phyloP scores from a whole-genome alignment of 2,888 invertebrate genomes.

The Microctonus hyperodae region DNA sequence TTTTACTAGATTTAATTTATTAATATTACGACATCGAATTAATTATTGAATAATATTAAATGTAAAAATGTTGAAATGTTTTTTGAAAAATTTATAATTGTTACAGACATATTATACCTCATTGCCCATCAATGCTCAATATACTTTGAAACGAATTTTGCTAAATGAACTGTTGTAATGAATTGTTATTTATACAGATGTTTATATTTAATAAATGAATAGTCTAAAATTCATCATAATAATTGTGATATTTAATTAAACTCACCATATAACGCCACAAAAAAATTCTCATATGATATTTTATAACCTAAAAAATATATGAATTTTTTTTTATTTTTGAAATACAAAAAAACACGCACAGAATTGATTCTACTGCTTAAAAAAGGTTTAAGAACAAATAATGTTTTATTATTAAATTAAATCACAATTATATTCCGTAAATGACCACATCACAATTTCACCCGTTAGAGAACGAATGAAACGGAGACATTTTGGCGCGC shows the following conservation, averaged over 20 bases:
- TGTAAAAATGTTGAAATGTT: not conserved
- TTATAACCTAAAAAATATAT: no score
- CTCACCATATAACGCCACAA: not conserved
- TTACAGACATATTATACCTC: not conserved
- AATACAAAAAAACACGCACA: no score
- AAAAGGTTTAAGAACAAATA: no score
- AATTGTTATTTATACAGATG: not conserved
- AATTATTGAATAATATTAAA: not conserved
- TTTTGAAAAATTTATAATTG: slow-evolving; percentile 1
- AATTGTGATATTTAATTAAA: not conserved
- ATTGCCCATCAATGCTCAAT: not conserved
- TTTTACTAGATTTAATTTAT: not conserved
- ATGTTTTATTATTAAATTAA: no score
- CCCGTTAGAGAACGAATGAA: no score
- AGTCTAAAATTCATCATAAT: not conserved
- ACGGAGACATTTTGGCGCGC: no score
- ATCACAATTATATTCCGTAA: no score
- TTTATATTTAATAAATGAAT: not conserved
- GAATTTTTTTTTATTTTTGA: no score
- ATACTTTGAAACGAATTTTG: not conserved
- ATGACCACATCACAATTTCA: no score
- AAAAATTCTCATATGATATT: not conserved
- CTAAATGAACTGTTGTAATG: not conserved
- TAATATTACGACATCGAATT: not conserved
- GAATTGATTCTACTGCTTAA: no score